phyloP scores from a whole-genome alignment of 2,888 invertebrate species.

The Dorcus parallelipipedus region DNA sequence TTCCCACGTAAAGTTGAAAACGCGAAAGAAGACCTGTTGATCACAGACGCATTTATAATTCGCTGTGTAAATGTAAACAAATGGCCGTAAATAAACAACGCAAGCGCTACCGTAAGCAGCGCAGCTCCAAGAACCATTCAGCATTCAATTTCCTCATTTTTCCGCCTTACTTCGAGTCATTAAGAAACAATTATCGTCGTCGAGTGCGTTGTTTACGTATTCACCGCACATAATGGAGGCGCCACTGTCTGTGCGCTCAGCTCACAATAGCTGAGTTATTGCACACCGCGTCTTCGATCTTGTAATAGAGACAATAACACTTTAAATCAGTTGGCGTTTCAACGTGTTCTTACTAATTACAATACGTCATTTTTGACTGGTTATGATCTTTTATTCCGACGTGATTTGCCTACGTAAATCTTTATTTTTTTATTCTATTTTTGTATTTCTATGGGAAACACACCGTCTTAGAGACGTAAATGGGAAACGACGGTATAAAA shows the following conservation, averaged over 20 bases:
- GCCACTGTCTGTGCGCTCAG: constrained; percentile 7
- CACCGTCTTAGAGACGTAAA: no score
- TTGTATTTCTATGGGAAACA: no score
- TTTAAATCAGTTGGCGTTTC: constrained; percentile 5
- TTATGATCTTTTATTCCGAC: no score
- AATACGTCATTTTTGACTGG: not conserved
- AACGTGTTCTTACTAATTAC: constrained; percentile 6
- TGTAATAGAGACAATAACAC: constrained; percentile 6
- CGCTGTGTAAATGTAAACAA: no score
- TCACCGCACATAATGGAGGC: constrained; percentile 12
- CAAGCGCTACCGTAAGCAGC: constrained; percentile 2
- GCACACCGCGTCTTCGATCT: constrained; percentile 4
- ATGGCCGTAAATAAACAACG: not conserved
- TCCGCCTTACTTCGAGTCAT: constrained; percentile 5
- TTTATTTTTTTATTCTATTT: no score
- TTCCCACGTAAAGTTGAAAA: no score
- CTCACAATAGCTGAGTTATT: constrained; percentile 9
- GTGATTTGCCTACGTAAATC: no score
- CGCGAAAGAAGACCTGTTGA: no score
- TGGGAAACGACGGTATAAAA: no score
- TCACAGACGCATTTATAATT: no score
- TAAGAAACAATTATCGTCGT: constrained; percentile 14
- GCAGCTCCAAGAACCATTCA: constrained; percentile 3
- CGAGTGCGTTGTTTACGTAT: constrained; percentile 8
- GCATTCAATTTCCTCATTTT: constrained; percentile 5